phyloP scores from a whole-genome alignment of 2,113 vertebrate genomes.

The Ochotona princeps region DNA sequence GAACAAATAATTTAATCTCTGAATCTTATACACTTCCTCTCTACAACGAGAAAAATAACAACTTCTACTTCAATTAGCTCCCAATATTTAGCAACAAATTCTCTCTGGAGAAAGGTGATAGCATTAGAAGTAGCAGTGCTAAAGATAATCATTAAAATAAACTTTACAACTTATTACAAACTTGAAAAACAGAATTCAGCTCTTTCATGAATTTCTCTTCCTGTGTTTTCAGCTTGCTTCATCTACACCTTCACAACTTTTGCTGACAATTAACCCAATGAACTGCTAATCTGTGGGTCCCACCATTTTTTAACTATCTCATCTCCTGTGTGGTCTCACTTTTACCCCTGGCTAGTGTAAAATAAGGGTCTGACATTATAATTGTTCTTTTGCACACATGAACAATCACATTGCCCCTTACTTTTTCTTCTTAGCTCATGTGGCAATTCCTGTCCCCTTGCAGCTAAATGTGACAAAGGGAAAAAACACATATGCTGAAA shows the following conservation, averaged over 20 bases:
- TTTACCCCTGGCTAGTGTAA: neutral
- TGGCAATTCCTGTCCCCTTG: neutral
- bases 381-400: neutral
- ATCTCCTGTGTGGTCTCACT: neutral
- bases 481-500: neutral
- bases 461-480: neutral
- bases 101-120: neutral
- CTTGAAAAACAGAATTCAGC: conserved; percentile 9
- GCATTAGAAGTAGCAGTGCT: neutral
- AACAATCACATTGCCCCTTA: neutral
- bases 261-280: neutral
- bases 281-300: neutral
- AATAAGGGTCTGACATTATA: neutral
- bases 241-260: neutral
- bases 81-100: neutral
- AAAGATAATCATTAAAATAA: conserved; percentile 3
- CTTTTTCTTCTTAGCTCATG: neutral
- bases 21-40: neutral
- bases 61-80: neutral
- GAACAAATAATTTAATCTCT: conserved; percentile 1
- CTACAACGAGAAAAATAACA: neutral
- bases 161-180: neutral
- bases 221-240: neutral
- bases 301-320: neutral
- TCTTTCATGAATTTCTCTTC: neutral